phyloP scores from a whole-genome alignment of 1,140 invertebrate genomes.

The Papilio xuthus region DNA sequence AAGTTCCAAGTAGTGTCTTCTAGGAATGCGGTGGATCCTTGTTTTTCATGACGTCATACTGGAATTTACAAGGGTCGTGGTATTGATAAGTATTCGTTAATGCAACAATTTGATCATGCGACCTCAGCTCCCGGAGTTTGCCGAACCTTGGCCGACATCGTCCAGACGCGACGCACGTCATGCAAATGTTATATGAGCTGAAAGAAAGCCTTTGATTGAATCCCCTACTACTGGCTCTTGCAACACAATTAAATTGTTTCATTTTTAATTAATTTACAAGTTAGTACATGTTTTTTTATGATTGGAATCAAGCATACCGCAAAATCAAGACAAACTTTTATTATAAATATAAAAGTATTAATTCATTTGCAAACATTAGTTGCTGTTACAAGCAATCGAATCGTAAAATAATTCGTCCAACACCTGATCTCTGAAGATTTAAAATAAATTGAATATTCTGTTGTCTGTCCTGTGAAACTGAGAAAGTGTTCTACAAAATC shows the following conservation, averaged over 20 bases:
- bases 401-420: background rate
- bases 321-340: background rate
- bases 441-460: background rate
- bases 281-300: background rate
- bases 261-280: background rate
- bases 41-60: background rate
- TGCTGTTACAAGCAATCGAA: background rate
- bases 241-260: background rate
- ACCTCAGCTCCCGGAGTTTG: slow-evolving; percentile 36
- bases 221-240: slow-evolving; percentile 46
- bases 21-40: background rate
- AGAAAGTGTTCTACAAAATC: background rate
- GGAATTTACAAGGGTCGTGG: slow-evolving; percentile 12
- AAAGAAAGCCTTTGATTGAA: slow-evolving; percentile 60
- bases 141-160: slow-evolving; percentile 63
- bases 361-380: background rate
- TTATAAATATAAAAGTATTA: no score
- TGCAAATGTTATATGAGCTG: slow-evolving; percentile 62
- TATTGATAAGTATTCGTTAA: background rate
- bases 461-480: background rate
- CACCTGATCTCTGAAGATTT: background rate
- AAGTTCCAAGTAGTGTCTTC: no score
- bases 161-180: slow-evolving; percentile 54
- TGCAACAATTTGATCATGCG: slow-evolving; percentile 30
- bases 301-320: background rate